Evolutionary conservation across 2,797 vertebrate species (phyloP), one percentile per base, ranked within the genome.

Genomic region (Enteromius afrohamiltoni): DNA sequence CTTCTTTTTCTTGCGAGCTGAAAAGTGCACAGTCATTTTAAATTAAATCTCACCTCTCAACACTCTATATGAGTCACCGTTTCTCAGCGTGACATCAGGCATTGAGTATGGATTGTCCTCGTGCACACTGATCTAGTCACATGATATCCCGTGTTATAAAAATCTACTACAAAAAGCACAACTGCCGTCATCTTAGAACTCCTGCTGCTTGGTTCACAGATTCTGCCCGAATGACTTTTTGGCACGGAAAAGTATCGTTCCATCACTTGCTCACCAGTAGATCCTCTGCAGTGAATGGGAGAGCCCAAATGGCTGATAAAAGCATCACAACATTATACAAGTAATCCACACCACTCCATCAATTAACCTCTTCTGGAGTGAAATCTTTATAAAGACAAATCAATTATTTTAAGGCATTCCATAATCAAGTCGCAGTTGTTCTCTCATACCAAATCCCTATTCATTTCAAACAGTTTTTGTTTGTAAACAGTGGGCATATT

Each of bases 1-100:
- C 11, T 42, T 55, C 6, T 76, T 42, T 40, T 31, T n/a, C 31
- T n/a, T 0, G 4, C 21, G 34, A 77, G 34, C 51, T 37, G 21
- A 62, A 83, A 83, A 78, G 75, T 78, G 82, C 82, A 76, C 10
- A 60, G 82, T 83, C 82, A 83, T 83, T 83, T 83, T 14, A n/a
- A 45, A 60, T 37, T 3, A 37, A 60, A 49, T 60, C 74, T 69
- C 74, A 69, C 64, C 23, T 55, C 49, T 58, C 37, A 77, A 40
- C 45, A 17, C 23, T 55, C n/a, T 74, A 51, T 19, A 73, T 23
- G 65, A 70, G 62, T 68, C 73, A 68, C 64, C 26, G 42, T 31
- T 37, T 6, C 55, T 55, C 55, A 34, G 69, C 10, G 21, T 34
- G 83, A 75, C 37, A 75, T n/a, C n/a, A 69, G 60, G 14, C 37